Base-by-base conservation (phyloP, 1,140 invertebrate genomes). In the Zophobas atratus region DNA sequence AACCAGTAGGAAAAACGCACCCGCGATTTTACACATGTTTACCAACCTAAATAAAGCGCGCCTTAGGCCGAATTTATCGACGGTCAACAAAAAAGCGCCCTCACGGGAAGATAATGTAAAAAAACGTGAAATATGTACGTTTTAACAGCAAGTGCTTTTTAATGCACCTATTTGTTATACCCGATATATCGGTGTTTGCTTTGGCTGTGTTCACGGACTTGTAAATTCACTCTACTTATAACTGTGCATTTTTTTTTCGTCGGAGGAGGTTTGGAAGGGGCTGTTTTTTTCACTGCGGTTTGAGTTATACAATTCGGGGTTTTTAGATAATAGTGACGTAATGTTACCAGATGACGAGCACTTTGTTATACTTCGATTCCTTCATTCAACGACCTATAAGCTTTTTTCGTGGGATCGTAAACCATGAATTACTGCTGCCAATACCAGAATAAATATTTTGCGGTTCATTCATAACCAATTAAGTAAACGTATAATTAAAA, bases 1-100 rank as follows among this genome's bases (percentile, higher is more conserved):
- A 20, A 79, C 4, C 38, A 81, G 4, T 1, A 70, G 60, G 48
- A 63, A 48, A 57, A 77, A 49, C 57, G 67, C 35, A 35, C 67
- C 46, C 32, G 71, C 46, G 6, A 73, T 60, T 71, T 78, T 81
- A 32, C 39, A 55, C 78, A 77, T 79, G 41, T 77, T 79, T 73
- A 72, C 55, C 41, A 32, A 72, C 20, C 8, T 55, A 48, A 67
- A 75, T 75, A 75, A 75, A 75, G 41, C 55, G 33, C 70, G 6
- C 34, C 73, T 34, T 57, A 63, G 51, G 56, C 53, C 53, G 53
- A 33, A 75, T 60, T 75, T 75, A 75, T 75, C 36, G 74, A 67
- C 55, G 55, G 55, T 60, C 74, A 39, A 72, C 70, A 72, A 53
- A 72, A 20, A 56, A 53, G 38, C 60, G 39, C 60, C 60, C 60